phyloP scores from a whole-genome alignment of 2,888 invertebrate genomes.

The Eurois occulta region DNA sequence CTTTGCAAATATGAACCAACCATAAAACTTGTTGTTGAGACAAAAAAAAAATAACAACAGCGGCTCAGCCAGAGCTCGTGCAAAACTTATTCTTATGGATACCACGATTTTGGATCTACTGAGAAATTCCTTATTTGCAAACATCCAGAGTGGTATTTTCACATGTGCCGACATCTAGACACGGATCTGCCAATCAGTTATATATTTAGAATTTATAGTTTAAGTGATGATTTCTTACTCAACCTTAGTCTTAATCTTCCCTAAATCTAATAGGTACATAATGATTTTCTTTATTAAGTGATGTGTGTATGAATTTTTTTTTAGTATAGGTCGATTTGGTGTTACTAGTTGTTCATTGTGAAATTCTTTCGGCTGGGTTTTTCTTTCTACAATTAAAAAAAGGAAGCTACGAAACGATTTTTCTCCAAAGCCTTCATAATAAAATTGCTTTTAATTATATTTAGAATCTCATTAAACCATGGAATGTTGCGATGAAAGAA shows the following conservation, averaged over 20 bases:
- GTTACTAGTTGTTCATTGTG: no score
- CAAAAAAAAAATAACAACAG: conserved; percentile 1
- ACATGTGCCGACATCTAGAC: neutral
- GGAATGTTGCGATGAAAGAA: neutral
- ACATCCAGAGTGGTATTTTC: neutral
- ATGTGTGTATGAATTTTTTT: no score
- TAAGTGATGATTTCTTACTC: no score
- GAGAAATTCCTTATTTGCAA: neutral
- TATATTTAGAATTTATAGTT: neutral
- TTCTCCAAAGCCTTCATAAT: neutral
- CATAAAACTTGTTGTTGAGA: neutral
- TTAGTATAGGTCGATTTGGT: no score
- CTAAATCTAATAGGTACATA: no score
- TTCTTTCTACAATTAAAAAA: neutral
- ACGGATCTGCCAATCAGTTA: neutral
- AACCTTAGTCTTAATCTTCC: no score
- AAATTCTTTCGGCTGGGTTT: neutral
- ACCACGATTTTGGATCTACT: neutral
- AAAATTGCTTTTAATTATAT: neutral
- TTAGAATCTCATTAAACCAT: neutral
- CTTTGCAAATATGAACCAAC: conserved; percentile 5
- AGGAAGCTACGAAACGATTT: neutral
- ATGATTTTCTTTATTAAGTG: no score
- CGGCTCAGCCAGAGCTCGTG: neutral
- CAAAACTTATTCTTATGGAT: neutral